A percentile compares a stretch with the other conserved stretches of the same genome.
Evolutionary conservation across 2,888 invertebrate genomes (phyloP).

Genomic region (Mythimna impura): DNA sequence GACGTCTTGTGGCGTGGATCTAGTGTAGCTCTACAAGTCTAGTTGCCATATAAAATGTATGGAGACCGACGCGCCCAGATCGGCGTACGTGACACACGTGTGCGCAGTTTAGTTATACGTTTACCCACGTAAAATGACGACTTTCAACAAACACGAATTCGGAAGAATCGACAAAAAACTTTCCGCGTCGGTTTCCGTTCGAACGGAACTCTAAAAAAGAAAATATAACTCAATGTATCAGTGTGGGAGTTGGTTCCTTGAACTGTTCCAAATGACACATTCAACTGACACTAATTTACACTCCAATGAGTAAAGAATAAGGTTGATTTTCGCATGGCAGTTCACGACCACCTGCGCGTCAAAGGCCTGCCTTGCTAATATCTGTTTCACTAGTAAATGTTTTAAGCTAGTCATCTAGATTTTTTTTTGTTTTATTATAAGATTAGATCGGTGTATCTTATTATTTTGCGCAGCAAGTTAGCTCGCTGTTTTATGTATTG

Average conservation of each 20-base stretch:
- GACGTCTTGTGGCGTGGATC: too few relatives aligned
- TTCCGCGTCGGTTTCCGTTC: constrained; percentile 24
- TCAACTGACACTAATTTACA: constrained; percentile 11
- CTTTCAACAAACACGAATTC: constrained; percentile 8
- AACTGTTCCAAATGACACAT: constrained; percentile 71
- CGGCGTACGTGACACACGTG: too few relatives aligned
- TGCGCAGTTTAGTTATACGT: too few relatives aligned
- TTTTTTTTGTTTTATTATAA: constrained; percentile 55
- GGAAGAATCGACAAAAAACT: constrained; percentile 25
- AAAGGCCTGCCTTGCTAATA: constrained; percentile 53
- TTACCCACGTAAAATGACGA: not conserved
- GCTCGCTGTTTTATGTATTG: constrained; percentile 54
- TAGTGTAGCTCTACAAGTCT: too few relatives aligned
- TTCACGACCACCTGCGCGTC: constrained; percentile 44
- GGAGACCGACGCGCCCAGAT: too few relatives aligned
- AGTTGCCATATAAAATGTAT: too few relatives aligned
- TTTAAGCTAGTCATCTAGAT: constrained; percentile 59
- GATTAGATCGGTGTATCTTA: constrained; percentile 61
- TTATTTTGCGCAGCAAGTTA: constrained; percentile 54
- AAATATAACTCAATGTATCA: constrained; percentile 68
- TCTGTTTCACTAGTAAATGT: constrained; percentile 55
- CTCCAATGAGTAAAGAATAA: constrained; percentile 20
- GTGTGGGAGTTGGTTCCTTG: constrained; percentile 83
- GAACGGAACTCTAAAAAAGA: constrained; percentile 69
- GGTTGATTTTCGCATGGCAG: constrained; percentile 37